Evolutionary conservation across 2,113 vertebrate species (phyloP).

Genomic region (Podocnemis expansa): DNA sequence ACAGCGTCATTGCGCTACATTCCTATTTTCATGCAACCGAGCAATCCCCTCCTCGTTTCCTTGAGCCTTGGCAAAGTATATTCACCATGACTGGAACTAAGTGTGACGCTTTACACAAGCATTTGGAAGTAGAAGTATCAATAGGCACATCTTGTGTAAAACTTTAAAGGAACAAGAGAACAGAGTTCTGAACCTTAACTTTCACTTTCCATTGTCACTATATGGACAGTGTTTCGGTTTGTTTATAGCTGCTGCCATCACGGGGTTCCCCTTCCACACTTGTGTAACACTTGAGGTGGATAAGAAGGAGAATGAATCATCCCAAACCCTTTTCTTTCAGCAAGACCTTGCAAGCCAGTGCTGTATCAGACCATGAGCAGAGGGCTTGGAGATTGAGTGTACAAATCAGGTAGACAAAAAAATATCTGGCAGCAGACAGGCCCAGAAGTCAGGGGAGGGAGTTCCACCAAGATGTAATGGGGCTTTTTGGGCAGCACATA

Average conservation of each 20-base stretch:
- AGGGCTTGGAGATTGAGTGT: too few relatives aligned
- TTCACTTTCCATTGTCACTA: background rate
- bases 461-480: too few relatives aligned
- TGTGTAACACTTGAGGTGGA: background rate
- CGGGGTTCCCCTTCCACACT: background rate
- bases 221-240: background rate
- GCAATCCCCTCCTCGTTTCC: background rate
- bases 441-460: too few relatives aligned
- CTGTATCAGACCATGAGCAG: too few relatives aligned
- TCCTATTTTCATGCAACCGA: background rate
- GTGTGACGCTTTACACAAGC: background rate
- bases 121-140: background rate
- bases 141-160: background rate
- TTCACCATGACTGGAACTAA: background rate
- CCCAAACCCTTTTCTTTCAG: too few relatives aligned
- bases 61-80: background rate
- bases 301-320: too few relatives aligned
- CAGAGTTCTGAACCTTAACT: background rate
- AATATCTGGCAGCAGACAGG: too few relatives aligned
- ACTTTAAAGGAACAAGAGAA: background rate
- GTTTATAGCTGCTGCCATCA: background rate
- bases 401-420: too few relatives aligned
- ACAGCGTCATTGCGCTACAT: background rate
- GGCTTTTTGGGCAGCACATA: too few relatives aligned
- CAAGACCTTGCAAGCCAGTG: too few relatives aligned